phyloP scores from a whole-genome alignment of 2,888 invertebrate genomes.

The Zelleria hepariella region DNA sequence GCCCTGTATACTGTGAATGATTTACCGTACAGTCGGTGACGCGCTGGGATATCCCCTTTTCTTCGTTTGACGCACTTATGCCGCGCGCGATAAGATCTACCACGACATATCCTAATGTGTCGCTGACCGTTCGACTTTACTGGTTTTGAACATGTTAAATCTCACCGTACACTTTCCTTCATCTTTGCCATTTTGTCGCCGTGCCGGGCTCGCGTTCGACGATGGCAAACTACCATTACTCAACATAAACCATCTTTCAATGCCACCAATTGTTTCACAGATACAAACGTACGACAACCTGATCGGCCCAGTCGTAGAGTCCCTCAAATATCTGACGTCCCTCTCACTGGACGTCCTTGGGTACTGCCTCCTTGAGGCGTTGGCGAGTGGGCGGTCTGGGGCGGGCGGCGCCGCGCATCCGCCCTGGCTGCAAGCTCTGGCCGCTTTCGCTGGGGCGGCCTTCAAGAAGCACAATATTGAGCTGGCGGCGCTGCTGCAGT shows the following conservation, averaged over 20 bases:
- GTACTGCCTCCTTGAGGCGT: slow-evolving; percentile 94
- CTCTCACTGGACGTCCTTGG: slow-evolving; percentile 97
- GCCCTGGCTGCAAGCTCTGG: slow-evolving; percentile 93
- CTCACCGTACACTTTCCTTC: background rate
- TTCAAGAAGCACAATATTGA: slow-evolving; percentile 98
- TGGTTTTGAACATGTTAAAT: background rate
- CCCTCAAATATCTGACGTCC: slow-evolving; percentile 94
- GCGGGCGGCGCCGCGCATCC: slow-evolving; percentile 87
- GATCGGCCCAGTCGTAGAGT: slow-evolving; percentile 97
- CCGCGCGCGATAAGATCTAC: too few species aligned
- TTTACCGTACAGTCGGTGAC: too few species aligned
- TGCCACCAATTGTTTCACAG: slow-evolving; percentile 47
- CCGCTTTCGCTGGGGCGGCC: slow-evolving; percentile 95
- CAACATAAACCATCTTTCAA: too few species aligned
- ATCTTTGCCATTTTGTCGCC: background rate
- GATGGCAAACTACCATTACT: too few species aligned
- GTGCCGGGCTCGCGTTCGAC: too few species aligned
- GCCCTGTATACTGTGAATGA: too few species aligned
- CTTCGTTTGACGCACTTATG: too few species aligned
- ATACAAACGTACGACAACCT: slow-evolving; percentile 95
- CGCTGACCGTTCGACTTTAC: background rate
- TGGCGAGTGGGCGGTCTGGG: slow-evolving; percentile 69
- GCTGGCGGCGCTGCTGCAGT: slow-evolving; percentile 94
- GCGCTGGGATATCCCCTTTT: too few species aligned
- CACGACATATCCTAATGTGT: background rate